These are phyloP conservation scores for Frankliniella fusca DNA, from an alignment of 2,888 invertebrate species.

Conservation along the genomic window DNA sequence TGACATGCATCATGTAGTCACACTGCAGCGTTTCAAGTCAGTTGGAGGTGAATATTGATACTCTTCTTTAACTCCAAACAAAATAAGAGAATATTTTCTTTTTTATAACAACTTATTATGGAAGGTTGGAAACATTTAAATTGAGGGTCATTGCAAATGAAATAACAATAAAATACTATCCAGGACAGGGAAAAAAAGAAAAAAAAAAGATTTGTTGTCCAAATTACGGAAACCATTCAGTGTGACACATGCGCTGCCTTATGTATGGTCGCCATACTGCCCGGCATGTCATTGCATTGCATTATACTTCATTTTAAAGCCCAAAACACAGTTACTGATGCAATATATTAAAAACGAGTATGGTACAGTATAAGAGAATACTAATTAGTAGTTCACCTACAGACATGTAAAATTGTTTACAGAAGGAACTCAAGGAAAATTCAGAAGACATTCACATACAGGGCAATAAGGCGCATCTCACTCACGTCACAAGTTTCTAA, in stretches of 20 bases:
- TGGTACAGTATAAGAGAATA: background rate
- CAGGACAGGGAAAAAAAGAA: background rate
- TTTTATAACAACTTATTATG: too few relatives aligned
- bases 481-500: background rate
- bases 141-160: too few relatives aligned
- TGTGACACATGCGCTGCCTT: constrained; percentile 18
- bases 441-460: constrained; percentile 17
- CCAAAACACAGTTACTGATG: background rate
- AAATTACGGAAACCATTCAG: background rate
- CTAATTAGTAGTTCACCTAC: background rate
- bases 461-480: constrained; percentile 18
- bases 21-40: too few relatives aligned
- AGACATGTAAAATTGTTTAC: background rate
- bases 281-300: constrained; percentile 14
- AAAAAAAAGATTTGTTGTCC: background rate
- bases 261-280: constrained; percentile 16
- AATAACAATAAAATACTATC: too few relatives aligned
- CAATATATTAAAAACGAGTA: background rate
- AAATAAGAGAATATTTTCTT: too few relatives aligned
- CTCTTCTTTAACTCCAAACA: too few relatives aligned
- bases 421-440: background rate
- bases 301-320: background rate
- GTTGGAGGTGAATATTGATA: too few relatives aligned
- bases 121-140: too few relatives aligned
- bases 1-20: background rate